Evolutionary conservation across 2,888 invertebrate genomes (phyloP), one percentile per base, ranked within the genome.

Genomic region (Limnephilus rhombicus): DNA sequence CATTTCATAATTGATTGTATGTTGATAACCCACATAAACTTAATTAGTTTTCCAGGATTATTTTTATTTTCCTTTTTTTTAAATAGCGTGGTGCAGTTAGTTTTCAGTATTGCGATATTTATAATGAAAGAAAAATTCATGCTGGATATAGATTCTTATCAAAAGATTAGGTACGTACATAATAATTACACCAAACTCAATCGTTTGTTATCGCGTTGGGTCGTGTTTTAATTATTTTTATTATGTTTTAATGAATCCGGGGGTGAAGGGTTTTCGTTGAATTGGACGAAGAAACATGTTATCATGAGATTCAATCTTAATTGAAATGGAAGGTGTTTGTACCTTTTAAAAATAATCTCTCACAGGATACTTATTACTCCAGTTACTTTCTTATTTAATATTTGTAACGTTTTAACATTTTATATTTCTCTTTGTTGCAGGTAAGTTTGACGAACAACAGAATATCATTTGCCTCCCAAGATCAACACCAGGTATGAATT

Each of bases 391-490:
- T 68, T 68, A 5, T n/a, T 24, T 68, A 9, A 7, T 18, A 24
- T 24, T 68, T 68, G 24, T 68, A 68, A 24, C 7, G 2, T 31
- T 31, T 31, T 31, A 68, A 68, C 24, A 68, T 29, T 68, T 15
- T 88, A 24, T 88, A n/a, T 45, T 91, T 45, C 53, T 91, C 34
- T 45, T 91, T 91, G 89, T 91, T 91, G 41, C 91, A 91, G 91
- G 91, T 91, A 80, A 91, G 91, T 82, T 88, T 45, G 53, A 41
- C 24, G 13, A 86, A 24, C 41, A 45, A 86, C 45, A 41, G 45
- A 41, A 86, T 24, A n/a, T 68, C 24, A 68, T 68, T 68, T 24
- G 53, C 18, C 24, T 18, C 7, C 18, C 24, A 68, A 68, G 18
- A 68, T 68, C 24, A 68, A 24, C 24, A 68, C 24, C 68, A 68